A percentile compares a stretch with the other conserved stretches of the same genome.
Evolutionary conservation across 2,113 vertebrate species (phyloP).

Genomic region (Amblyopsis rosae): DNA sequence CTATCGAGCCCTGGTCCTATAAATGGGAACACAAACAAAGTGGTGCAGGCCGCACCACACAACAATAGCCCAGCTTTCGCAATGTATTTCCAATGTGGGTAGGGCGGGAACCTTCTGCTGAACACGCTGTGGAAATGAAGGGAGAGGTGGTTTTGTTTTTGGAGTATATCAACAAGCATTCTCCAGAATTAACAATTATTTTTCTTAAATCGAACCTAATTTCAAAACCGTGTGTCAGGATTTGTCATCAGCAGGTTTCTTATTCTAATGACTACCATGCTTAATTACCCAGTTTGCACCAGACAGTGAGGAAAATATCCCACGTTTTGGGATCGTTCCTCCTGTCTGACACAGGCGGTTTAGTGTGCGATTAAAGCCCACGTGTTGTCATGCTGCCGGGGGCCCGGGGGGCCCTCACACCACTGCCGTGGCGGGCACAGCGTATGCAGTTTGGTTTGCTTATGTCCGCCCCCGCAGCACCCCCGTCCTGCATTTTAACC

Average conservation of each 20-base stretch:
- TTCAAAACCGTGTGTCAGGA: too few species aligned
- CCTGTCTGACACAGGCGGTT: conserved; percentile 37
- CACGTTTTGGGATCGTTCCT: conserved; percentile 44
- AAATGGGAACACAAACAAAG: too few species aligned
- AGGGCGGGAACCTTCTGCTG: too few species aligned
- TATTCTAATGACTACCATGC: conserved; percentile 29
- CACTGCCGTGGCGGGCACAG: neutral
- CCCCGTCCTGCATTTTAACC: neutral
- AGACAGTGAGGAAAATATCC: conserved; percentile 29
- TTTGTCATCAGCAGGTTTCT: neutral
- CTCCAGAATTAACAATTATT: too few species aligned
- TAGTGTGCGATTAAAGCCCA: conserved; percentile 51
- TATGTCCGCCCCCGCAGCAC: conserved; percentile 35
- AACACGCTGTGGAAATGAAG: too few species aligned
- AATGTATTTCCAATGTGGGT: too few species aligned
- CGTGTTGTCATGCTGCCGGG: conserved; percentile 38
- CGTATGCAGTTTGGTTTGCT: conserved; percentile 40
- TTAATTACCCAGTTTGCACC: conserved; percentile 35
- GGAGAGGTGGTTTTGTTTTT: too few species aligned
- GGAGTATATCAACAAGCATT: too few species aligned
- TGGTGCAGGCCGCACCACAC: too few species aligned
- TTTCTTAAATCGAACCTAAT: too few species aligned
- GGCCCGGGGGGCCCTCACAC: conserved; percentile 40
- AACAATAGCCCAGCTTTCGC: too few species aligned
- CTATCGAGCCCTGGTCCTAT: too few species aligned